These are phyloP conservation scores for Beris morrisii DNA, from an alignment of 2,888 invertebrate genomes.

Conservation along the genomic window DNA sequence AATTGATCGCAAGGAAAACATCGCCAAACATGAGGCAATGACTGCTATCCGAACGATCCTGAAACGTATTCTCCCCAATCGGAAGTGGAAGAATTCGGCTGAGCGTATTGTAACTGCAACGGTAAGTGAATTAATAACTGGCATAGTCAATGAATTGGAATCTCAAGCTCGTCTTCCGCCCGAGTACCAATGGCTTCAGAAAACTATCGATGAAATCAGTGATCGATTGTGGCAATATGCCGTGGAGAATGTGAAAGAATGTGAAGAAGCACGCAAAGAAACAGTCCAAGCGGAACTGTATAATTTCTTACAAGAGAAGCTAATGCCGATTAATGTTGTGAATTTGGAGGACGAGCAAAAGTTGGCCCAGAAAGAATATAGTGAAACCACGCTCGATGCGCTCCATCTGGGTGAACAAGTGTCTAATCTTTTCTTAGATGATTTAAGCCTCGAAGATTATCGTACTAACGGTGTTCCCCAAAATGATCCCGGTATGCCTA, in stretches of 20 bases:
- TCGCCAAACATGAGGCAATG: conserved; percentile 42
- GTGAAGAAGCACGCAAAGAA: not conserved
- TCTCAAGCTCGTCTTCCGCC: not conserved
- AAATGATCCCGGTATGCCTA: too few species aligned
- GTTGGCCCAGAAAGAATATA: too few species aligned
- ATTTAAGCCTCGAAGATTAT: too few species aligned
- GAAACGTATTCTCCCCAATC: conserved; percentile 39
- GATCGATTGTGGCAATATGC: conserved; percentile 23
- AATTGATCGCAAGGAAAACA: conserved; percentile 18
- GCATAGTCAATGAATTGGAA: not conserved
- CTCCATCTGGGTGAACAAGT: too few species aligned
- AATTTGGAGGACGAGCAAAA: not conserved
- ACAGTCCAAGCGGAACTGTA: not conserved
- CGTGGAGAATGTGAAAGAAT: conserved; percentile 7
- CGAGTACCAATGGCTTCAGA: conserved; percentile 2
- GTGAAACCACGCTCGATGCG: too few species aligned
- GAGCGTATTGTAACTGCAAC: conserved; percentile 29
- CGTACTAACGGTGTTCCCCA: too few species aligned
- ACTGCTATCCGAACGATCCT: conserved; percentile 48
- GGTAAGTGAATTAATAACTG: conserved; percentile 24
- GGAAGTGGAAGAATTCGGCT: conserved; percentile 28
- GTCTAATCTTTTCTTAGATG: too few species aligned
- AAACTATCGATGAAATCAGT: conserved; percentile 22
- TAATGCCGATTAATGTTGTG: too few species aligned
- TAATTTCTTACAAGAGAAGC: not conserved